A percentile compares a stretch with the other conserved stretches of the same genome.
These are phyloP conservation scores for Drosophila nasuta DNA, from an alignment of 1,140 invertebrate species.

Conservation along the genomic window DNA sequence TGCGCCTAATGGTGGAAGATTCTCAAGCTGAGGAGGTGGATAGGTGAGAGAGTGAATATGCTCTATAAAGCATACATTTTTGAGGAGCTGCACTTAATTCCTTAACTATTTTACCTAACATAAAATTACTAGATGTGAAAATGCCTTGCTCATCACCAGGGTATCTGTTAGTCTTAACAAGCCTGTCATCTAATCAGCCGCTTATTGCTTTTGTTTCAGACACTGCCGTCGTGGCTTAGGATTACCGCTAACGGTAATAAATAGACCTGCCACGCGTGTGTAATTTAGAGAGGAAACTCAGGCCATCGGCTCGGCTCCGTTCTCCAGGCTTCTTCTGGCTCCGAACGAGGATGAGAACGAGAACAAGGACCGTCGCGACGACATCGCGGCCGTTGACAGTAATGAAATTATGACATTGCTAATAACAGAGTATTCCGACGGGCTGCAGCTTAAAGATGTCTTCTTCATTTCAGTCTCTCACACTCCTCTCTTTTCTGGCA, in stretches of 20 bases:
- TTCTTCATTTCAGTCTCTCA: constrained; percentile 34
- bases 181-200: constrained; percentile 1
- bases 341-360: not conserved
- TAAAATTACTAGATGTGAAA: not conserved
- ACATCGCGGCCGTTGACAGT: constrained; percentile 74
- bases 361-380: constrained; percentile 35
- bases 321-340: not conserved
- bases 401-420: constrained; percentile 83
- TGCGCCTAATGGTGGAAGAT: constrained; percentile 22
- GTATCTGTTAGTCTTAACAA: constrained; percentile 25
- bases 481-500: not conserved
- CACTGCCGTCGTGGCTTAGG: constrained; percentile 59
- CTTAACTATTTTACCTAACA: not conserved
- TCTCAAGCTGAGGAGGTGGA: not conserved
- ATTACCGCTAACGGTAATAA: constrained; percentile 82
- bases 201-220: constrained; percentile 59
- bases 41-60: not conserved
- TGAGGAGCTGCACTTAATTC: too few species aligned
- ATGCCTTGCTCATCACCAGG: constrained; percentile 17
- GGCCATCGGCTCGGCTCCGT: not conserved
- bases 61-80: not conserved
- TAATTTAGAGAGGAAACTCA: constrained; percentile 68
- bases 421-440: constrained; percentile 68
- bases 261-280: constrained; percentile 82
- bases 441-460: constrained; percentile 54